Conservation (phyloP, 2,797 vertebrate genomes). For the Tympanoctomys barrerae region DNA sequence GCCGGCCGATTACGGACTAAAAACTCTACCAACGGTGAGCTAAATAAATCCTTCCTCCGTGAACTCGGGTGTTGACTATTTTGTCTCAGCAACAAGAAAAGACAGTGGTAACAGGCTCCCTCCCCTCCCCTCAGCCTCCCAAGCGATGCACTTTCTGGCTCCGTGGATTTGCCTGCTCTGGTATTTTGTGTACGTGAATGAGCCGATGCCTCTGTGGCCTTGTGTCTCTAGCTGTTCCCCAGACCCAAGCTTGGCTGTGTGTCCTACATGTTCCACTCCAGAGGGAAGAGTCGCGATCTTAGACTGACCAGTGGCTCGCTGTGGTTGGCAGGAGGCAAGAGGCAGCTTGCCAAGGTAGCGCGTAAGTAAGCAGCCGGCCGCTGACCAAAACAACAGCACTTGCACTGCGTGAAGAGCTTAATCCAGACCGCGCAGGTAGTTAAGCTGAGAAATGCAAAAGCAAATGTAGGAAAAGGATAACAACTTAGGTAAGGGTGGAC, state of each 20-base stretch:
- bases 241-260: background rate
- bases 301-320: rapidly evolving
- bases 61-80: background rate
- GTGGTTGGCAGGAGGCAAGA: background rate
- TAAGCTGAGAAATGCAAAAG: background rate
- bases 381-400: background rate
- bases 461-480: background rate
- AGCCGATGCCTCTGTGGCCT: background rate
- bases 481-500: background rate
- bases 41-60: background rate
- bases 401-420: background rate
- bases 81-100: background rate
- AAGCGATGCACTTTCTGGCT: background rate
- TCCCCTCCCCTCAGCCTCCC: background rate
- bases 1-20: background rate
- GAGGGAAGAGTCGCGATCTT: background rate
- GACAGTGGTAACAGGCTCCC: background rate
- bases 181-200: background rate
- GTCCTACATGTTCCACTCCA: background rate
- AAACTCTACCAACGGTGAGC: background rate
- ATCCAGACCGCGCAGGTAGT: background rate
- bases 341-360: background rate
- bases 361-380: background rate
- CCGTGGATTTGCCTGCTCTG: background rate
- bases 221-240: background rate